Conservation (phyloP, 2,113 vertebrate genomes). For the Mus spicilegus region DNA sequence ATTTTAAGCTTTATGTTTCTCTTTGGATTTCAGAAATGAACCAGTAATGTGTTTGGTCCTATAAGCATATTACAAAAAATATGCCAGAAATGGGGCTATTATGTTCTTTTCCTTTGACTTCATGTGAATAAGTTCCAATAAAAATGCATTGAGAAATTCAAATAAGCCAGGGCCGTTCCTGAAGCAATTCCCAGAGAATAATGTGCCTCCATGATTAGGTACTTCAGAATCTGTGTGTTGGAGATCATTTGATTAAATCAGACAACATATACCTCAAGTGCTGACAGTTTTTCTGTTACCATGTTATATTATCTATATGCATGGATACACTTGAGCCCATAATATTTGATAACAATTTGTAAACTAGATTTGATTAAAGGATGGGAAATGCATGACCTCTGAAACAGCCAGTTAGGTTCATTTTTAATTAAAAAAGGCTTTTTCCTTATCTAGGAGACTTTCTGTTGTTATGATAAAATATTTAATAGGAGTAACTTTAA, state of each 20-base stretch:
- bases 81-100: background rate
- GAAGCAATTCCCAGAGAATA: background rate
- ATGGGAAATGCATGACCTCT: background rate
- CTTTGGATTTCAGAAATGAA: constrained; percentile 26
- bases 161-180: background rate
- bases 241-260: background rate
- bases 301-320: background rate
- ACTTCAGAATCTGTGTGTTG: background rate
- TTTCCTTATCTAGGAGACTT: background rate
- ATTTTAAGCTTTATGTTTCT: background rate
- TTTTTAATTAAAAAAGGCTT: background rate
- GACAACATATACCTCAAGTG: background rate
- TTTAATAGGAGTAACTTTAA: background rate
- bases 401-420: background rate
- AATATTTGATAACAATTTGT: background rate
- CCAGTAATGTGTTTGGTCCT: background rate
- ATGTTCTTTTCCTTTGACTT: constrained; percentile 6
- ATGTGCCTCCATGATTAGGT: background rate
- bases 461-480: background rate
- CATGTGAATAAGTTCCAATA: constrained; percentile 4
- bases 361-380: background rate
- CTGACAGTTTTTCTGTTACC: background rate
- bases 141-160: constrained; percentile 26
- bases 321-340: background rate
- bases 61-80: background rate